Base-by-base conservation (phyloP, 2,113 vertebrate species). In the Callipepla squamata region DNA sequence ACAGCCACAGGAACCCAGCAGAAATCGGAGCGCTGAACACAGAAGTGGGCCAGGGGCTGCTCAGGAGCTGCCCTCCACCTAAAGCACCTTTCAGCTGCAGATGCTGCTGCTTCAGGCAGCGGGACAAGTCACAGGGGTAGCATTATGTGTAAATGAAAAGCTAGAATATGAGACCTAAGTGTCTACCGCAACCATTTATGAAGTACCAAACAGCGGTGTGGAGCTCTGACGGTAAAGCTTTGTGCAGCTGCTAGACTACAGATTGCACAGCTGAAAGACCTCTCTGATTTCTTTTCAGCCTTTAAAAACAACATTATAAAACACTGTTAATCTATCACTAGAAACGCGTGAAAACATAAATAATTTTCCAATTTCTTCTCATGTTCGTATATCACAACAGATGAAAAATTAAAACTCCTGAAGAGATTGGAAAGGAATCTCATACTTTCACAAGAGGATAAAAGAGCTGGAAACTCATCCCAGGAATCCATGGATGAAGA, bases 401-500 rank as follows among this genome's bases (percentile, higher is more conserved):
- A 97, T 89, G 86, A 96, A 92, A 97, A 97, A 90, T 14, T 93
- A 76, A 92, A 93, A 80, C 12, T 88, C 17, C 36, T 97, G 72
- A 91, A 96, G 68, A 86, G 77, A 38, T 10, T 95, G 65, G 96
- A 95, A 88, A 90, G 42, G 34, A 94, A 91, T 73, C 55, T 67
- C 42, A 1, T 47, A 19, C 23, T 53, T 90, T 73, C 89, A 40
- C 69, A 91, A 59, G 76, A 40, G 25, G 83, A 48, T n/a, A 57
- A 92, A 61, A 65, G 59, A 14, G 62, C 58, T 85, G 87, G 93
- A 91, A 59, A 80, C n/a, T 92, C 81, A 78, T 61, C 72, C 15
- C 28, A 11, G 21, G 85, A 86, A 53, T 85, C 85, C 21, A 6
- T 12, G 28, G 87, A 88, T 65, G 94, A 91, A 88, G 68, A 90